phyloP scores from a whole-genome alignment of 2,888 invertebrate species.

The Temnothorax rugatulus region DNA sequence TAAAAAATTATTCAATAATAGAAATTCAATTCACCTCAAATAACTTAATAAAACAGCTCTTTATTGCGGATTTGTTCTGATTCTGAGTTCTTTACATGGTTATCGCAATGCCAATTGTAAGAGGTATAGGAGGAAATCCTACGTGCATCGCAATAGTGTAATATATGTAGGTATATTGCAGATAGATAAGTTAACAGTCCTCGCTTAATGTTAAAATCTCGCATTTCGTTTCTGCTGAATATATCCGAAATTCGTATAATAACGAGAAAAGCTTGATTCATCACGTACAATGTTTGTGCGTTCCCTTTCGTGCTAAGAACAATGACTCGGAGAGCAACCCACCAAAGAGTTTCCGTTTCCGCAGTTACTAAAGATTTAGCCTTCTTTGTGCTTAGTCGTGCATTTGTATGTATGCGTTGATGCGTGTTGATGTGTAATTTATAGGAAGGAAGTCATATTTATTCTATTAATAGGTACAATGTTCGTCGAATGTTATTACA shows the following conservation, averaged over 20 bases:
- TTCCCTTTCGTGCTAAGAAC: constrained; percentile 63
- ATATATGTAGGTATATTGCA: neutral
- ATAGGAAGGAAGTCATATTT: constrained; percentile 35
- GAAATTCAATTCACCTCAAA: neutral
- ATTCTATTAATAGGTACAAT: neutral
- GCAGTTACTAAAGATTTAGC: constrained; percentile 59
- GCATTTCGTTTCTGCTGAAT: constrained; percentile 45
- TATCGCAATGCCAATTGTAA: neutral
- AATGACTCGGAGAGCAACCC: constrained; percentile 60
- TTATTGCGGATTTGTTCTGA: neutral
- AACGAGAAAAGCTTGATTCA: constrained; percentile 48
- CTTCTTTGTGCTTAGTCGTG: constrained; percentile 36
- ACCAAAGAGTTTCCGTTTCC: constrained; percentile 74
- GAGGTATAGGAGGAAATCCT: neutral
- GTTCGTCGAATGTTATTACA: neutral
- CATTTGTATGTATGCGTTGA: constrained; percentile 44
- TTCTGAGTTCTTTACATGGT: neutral
- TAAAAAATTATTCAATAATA: neutral
- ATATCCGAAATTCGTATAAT: constrained; percentile 51
- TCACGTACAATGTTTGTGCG: constrained; percentile 52
- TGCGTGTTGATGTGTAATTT: constrained; percentile 59
- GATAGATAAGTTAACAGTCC: constrained; percentile 6
- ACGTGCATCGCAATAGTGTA: constrained; percentile 6
- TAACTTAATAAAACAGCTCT: neutral
- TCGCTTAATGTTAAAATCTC: constrained; percentile 50